A percentile compares a stretch with the other conserved stretches of the same genome.
phyloP scores from a whole-genome alignment of 2,888 invertebrate species.

The Andrena praecox region DNA sequence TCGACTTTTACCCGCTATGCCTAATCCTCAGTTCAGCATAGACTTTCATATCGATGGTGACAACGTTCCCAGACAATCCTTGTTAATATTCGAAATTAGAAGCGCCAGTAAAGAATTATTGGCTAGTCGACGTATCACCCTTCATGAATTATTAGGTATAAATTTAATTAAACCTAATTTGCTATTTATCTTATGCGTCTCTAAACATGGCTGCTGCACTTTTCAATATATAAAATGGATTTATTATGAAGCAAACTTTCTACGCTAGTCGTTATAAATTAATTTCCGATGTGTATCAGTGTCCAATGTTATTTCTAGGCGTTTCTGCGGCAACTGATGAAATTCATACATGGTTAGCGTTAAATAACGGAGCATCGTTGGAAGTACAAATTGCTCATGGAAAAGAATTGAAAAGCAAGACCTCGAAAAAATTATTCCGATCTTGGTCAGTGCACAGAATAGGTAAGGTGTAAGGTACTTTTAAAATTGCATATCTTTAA shows the following conservation, averaged over 20 bases:
- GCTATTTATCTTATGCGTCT: not conserved
- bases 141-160: slow-evolving; percentile 85
- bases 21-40: slow-evolving; percentile 84
- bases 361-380: slow-evolving; percentile 84
- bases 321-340: slow-evolving; percentile 80
- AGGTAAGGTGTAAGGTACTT: slow-evolving; percentile 80
- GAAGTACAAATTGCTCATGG: slow-evolving; percentile 84
- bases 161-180: not conserved
- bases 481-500: slow-evolving; percentile 34
- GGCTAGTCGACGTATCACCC: slow-evolving; percentile 84
- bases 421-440: slow-evolving; percentile 82
- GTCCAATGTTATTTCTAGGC: slow-evolving; percentile 62
- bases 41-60: slow-evolving; percentile 85
- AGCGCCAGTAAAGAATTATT: slow-evolving; percentile 85
- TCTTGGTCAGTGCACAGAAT: slow-evolving; percentile 85
- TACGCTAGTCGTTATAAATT: not conserved
- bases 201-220: not conserved
- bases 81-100: slow-evolving; percentile 85
- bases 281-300: not conserved
- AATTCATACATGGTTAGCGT: slow-evolving; percentile 83
- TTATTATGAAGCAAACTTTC: not conserved
- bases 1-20: slow-evolving; percentile 83
- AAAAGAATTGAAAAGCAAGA: slow-evolving; percentile 80
- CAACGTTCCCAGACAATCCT: slow-evolving; percentile 84
- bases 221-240: not conserved